A percentile compares a stretch with the other conserved stretches of the same genome.
phyloP scores from a whole-genome alignment of 2,797 vertebrate species.

The Coregonus sp. region DNA sequence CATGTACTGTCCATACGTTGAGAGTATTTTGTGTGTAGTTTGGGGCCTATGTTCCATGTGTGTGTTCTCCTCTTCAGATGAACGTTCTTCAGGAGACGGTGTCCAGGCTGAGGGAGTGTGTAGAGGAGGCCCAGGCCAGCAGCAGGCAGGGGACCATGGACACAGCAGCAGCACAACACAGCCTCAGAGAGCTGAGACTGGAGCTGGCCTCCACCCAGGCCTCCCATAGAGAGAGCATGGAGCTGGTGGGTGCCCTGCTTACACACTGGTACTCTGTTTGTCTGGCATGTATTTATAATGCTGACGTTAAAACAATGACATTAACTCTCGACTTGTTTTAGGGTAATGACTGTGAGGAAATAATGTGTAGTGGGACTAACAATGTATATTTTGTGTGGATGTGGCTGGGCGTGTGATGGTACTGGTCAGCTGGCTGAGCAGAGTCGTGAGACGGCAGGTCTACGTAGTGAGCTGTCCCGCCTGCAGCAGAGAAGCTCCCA shows the following conservation, averaged over 20 bases:
- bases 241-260: constrained; percentile 24
- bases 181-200: constrained; percentile 52
- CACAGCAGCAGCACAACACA: constrained; percentile 41
- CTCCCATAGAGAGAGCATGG: constrained; percentile 43
- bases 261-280: not conserved
- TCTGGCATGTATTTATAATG: not conserved
- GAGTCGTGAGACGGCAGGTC: constrained; percentile 46
- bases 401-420: not conserved
- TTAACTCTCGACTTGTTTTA: not conserved
- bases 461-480: constrained; percentile 58
- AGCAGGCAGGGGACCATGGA: constrained; percentile 32
- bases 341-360: not conserved
- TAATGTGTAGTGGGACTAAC: not conserved
- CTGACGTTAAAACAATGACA: not conserved
- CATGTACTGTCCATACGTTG: not conserved
- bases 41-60: not conserved
- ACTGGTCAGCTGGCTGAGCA: constrained; percentile 47
- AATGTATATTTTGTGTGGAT: not conserved
- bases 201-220: constrained; percentile 53
- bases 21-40: not conserved
- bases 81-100: constrained; percentile 49
- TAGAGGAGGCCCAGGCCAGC: constrained; percentile 43
- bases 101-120: constrained; percentile 48
- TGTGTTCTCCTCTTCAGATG: constrained; percentile 19
- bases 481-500: constrained; percentile 53